Percentiles rank a stretch among this genome's conserved stretches.
Evolutionary conservation across 2,797 vertebrate species (phyloP).

Genomic region (Eutrigla gurnardus): DNA sequence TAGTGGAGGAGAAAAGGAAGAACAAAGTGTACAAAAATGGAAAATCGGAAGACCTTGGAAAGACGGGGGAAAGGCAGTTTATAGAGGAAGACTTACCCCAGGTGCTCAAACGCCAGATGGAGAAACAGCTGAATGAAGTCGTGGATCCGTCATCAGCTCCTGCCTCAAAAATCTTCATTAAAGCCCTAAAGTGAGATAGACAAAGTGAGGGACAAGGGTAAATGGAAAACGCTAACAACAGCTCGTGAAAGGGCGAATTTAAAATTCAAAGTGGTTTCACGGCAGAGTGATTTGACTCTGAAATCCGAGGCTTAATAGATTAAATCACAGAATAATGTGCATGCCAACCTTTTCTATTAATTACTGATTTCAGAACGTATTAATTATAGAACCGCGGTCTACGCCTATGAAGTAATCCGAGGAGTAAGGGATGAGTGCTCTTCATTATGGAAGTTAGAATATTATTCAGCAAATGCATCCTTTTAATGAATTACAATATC

Average conservation of each 20-base stretch:
- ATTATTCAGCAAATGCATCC: constrained; percentile 52
- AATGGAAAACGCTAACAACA: constrained; percentile 39
- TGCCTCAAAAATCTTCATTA: constrained; percentile 60
- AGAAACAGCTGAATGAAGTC: constrained; percentile 73
- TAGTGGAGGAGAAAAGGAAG: neutral
- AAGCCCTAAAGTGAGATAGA: constrained; percentile 18
- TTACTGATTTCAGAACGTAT: constrained; percentile 73
- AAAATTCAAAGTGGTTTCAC: constrained; percentile 73
- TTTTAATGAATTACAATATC: constrained; percentile 58
- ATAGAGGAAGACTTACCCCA: constrained; percentile 57
- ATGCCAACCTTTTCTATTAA: constrained; percentile 70
- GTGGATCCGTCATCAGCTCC: constrained; percentile 58
- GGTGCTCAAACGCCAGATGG: constrained; percentile 72
- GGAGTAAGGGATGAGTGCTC: constrained; percentile 54
- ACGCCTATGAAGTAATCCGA: constrained; percentile 34
- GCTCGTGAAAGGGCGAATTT: constrained; percentile 59
- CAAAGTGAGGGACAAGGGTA: constrained; percentile 45
- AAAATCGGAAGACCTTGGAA: constrained; percentile 14
- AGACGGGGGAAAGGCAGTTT: constrained; percentile 30
- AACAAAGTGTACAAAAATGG: constrained; percentile 25
- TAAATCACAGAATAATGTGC: constrained; percentile 69
- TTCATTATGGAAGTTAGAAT: constrained; percentile 63
- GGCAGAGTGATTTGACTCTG: constrained; percentile 60
- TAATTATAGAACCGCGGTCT: constrained; percentile 65
- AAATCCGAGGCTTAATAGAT: constrained; percentile 71